These are phyloP conservation scores for Pogonocherus hispidulus DNA, from an alignment of 2,888 invertebrate genomes.

Conservation along the genomic window DNA sequence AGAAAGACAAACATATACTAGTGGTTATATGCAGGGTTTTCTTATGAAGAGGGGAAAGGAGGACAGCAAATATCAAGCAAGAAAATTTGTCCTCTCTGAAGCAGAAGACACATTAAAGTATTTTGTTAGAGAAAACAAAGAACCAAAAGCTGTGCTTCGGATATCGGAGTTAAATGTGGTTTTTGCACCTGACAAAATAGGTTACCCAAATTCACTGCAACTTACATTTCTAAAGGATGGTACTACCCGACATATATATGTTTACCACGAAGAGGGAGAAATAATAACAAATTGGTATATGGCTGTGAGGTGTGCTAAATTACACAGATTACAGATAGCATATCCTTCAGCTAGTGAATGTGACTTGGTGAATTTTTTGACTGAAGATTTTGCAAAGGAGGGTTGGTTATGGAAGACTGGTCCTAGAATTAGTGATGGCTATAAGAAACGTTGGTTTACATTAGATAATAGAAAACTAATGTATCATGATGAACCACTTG, in stretches of 20 bases:
- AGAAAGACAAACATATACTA: constrained; percentile 84
- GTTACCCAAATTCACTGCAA: constrained; percentile 81
- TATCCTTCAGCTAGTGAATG: constrained; percentile 83
- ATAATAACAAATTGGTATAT: constrained; percentile 86
- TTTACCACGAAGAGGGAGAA: constrained; percentile 89
- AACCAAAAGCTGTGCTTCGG: constrained; percentile 85
- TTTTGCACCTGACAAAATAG: constrained; percentile 86
- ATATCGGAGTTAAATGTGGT: constrained; percentile 88
- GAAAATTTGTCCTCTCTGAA: constrained; percentile 87
- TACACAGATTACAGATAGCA: constrained; percentile 85
- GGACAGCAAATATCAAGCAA: constrained; percentile 84
- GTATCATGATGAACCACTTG: constrained; percentile 91
- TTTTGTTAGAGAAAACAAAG: constrained; percentile 81
- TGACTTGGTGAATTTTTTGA: constrained; percentile 80
- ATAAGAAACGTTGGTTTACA: constrained; percentile 90
- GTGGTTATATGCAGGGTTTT: constrained; percentile 87
- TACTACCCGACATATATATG: constrained; percentile 87
- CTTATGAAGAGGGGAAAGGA: constrained; percentile 92
- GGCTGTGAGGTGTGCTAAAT: constrained; percentile 81
- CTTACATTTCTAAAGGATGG: constrained; percentile 89
- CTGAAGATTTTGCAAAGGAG: constrained; percentile 87
- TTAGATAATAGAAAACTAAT: constrained; percentile 91
- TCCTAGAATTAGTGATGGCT: constrained; percentile 84
- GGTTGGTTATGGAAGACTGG: constrained; percentile 94
- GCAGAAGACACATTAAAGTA: constrained; percentile 86